Base-by-base conservation (phyloP, 2,888 invertebrate genomes). In the Callyntrura sp. region DNA sequence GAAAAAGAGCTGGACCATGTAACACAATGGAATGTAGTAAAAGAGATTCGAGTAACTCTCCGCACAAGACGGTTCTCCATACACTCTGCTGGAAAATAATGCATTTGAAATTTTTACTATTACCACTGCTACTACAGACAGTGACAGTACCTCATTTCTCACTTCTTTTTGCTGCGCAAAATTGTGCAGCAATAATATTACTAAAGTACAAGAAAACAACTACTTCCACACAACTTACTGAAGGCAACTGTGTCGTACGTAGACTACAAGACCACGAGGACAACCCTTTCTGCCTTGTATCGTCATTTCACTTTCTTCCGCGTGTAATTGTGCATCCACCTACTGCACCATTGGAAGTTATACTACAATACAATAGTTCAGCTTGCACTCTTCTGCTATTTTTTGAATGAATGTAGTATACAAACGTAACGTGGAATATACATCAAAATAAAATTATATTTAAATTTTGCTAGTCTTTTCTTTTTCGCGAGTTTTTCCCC, bases 71-170 rank as follows among this genome's bases (percentile, higher is more conserved):
- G 28, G 25, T 14, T 62, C 12, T 12, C 28, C 62, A 28, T 6
- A n/a, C 17, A 35, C 35, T 2, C 17, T 35, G 17, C 17, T 17
- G 1, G 1, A 62, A 3, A 68, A 43, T 68, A 28, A 35, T 43
- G 68, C 68, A 68, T 68, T 43, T 68, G 6, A 68, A 43, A n/a
- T n/a, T 68, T 35, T n/a, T 43, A 43, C 43, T 62, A n/a, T n/a
- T 43, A 43, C 43, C 25, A n/a, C 51, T 35, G 35, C 35, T 23
- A 9, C 60, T 23, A 9, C 62, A 62, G n/a, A n/a, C n/a, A n/a
- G n/a, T n/a, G n/a, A n/a, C n/a, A n/a, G n/a, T n/a, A n/a, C n/a
- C n/a, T n/a, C n/a, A n/a, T n/a, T n/a, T n/a, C n/a, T 62, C 62
- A 35, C 2, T 6, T 35, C 35, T 4, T 6, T 35, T 35, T 35